Conservation (phyloP, 2,888 invertebrate genomes). For the Hyposoter dolosus region DNA sequence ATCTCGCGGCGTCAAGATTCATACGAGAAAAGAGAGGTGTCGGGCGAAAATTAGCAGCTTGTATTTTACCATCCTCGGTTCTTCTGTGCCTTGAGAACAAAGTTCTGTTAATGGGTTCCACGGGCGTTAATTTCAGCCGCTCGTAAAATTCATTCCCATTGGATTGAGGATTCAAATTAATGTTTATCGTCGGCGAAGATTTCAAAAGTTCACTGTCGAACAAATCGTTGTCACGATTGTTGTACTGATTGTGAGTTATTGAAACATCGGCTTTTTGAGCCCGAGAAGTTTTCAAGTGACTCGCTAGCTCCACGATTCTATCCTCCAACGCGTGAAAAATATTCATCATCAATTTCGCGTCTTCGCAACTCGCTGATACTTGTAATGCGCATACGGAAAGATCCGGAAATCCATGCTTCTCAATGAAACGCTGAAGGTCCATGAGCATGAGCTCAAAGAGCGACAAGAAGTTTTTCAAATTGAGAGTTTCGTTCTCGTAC, state of each 20-base stretch:
- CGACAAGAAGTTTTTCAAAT: slow-evolving; percentile 75
- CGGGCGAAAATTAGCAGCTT: slow-evolving; percentile 65
- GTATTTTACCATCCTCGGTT: slow-evolving; percentile 55
- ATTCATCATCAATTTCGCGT: slow-evolving; percentile 72
- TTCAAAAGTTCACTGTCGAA: slow-evolving; percentile 76
- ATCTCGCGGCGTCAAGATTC: slow-evolving; percentile 68
- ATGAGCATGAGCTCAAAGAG: slow-evolving; percentile 72
- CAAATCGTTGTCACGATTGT: slow-evolving; percentile 56
- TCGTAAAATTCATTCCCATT: slow-evolving; percentile 72
- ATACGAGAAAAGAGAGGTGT: slow-evolving; percentile 72
- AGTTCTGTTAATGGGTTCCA: slow-evolving; percentile 76
- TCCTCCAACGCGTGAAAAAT: slow-evolving; percentile 71
- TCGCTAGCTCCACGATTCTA: slow-evolving; percentile 26
- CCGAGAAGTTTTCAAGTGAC: slow-evolving; percentile 29
- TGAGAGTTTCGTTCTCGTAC: slow-evolving; percentile 75
- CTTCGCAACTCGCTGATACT: slow-evolving; percentile 75
- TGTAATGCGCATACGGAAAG: slow-evolving; percentile 74
- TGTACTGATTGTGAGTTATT: slow-evolving; percentile 15
- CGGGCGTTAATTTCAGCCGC: slow-evolving; percentile 78
- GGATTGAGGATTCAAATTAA: slow-evolving; percentile 71
- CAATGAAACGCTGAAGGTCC: slow-evolving; percentile 69
- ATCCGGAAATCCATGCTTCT: slow-evolving; percentile 69
- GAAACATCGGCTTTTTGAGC: slow-evolving; percentile 35
- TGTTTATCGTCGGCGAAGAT: slow-evolving; percentile 78
- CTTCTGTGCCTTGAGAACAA: slow-evolving; percentile 76